phyloP scores from a whole-genome alignment of 1,140 invertebrate genomes.

The Semibalanus balanoides region DNA sequence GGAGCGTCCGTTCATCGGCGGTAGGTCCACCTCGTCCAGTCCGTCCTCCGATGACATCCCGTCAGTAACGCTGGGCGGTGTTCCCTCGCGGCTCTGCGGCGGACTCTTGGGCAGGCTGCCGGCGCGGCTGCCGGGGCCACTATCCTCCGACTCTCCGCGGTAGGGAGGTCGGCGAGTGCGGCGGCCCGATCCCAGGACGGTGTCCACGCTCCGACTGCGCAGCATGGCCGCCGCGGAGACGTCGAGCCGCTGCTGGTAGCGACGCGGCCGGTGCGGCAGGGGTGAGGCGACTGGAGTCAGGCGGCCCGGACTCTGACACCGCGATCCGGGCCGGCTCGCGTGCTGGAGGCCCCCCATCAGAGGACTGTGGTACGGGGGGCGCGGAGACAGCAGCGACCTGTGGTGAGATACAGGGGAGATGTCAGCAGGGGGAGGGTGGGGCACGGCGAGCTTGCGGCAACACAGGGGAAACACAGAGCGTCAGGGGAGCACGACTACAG shows the following conservation, averaged over 20 bases:
- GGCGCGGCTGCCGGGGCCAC: neutral
- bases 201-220: neutral
- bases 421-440: no score
- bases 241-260: neutral
- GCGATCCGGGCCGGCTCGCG: neutral
- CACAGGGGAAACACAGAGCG: no score
- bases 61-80: neutral
- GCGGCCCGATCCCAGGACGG: neutral
- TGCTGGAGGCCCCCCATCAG: no score
- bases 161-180: no score
- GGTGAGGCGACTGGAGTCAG: neutral
- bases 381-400: no score
- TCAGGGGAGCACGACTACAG: no score
- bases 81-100: neutral
- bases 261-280: no score
- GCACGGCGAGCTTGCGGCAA: no score
- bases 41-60: neutral
- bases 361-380: no score
- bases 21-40: conserved; percentile 7
- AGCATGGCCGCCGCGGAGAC: neutral
- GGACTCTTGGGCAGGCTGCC: no score
- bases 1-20: conserved; percentile 17
- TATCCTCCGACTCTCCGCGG: neutral
- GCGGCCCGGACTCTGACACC: neutral
- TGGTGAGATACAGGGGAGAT: no score